Evolutionary conservation across 2,797 vertebrate species (phyloP).

Genomic region (Oceanodroma leucorhoa): DNA sequence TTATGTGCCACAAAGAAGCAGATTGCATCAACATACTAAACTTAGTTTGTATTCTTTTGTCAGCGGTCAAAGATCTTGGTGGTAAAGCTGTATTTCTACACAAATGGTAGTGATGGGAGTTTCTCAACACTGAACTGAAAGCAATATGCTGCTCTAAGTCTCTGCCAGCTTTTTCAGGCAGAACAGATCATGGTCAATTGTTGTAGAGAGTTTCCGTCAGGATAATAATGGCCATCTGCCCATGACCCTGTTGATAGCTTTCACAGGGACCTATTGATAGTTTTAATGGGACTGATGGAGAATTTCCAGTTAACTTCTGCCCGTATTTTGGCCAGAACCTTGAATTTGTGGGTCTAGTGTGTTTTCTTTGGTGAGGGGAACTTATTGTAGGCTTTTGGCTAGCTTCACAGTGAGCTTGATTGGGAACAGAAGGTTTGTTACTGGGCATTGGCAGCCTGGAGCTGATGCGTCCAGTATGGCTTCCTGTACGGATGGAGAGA

Average conservation of each 20-base stretch:
- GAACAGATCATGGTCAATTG: neutral
- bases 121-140: neutral
- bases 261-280: neutral
- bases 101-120: neutral
- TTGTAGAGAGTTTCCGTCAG: neutral
- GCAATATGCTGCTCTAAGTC: neutral
- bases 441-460: neutral
- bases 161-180: neutral
- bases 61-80: neutral
- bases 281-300: neutral
- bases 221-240: neutral
- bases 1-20: neutral
- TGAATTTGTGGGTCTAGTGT: neutral
- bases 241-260: neutral
- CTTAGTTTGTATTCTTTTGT: neutral
- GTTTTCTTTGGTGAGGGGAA: neutral
- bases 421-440: neutral
- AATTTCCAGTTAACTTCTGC: neutral
- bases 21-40: neutral
- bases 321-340: neutral
- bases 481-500: neutral
- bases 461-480: neutral
- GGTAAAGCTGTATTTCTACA: neutral
- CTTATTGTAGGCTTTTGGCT: neutral
- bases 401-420: neutral